Conservation (phyloP, 2,113 vertebrate genomes). For the Psilopogon haemacephalus region DNA sequence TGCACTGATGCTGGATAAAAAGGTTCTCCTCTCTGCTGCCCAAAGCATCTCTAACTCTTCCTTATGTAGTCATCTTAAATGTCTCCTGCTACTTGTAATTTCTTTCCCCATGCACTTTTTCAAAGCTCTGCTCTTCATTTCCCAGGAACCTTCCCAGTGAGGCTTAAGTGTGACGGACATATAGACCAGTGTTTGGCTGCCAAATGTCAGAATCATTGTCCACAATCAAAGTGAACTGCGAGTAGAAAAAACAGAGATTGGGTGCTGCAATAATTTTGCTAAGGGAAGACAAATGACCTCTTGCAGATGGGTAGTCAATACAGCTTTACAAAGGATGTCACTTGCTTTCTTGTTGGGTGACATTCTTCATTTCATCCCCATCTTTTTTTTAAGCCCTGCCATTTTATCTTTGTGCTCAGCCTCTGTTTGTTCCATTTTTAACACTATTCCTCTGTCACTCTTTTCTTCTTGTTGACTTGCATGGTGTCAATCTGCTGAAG, state of each 20-base stretch:
- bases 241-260: not conserved
- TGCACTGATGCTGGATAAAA: not conserved
- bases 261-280: not conserved
- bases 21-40: not conserved
- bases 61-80: not conserved
- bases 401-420: not conserved
- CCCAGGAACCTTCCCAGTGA: not conserved
- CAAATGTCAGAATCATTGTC: not conserved
- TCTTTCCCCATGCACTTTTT: not conserved
- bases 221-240: not conserved
- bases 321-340: not conserved
- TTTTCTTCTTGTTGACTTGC: not conserved
- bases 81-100: not conserved
- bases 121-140: not conserved
- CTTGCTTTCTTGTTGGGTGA: not conserved
- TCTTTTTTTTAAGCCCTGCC: not conserved
- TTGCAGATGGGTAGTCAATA: not conserved
- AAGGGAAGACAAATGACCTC: not conserved
- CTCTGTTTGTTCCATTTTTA: not conserved
- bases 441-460: not conserved
- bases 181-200: rapidly evolving
- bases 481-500: not conserved
- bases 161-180: not conserved
- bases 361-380: not conserved
- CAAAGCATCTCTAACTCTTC: not conserved